A percentile compares a stretch with the other conserved stretches of the same genome.
Evolutionary conservation across 2,113 vertebrate genomes (phyloP).

Genomic region (Phocoena sinus): DNA sequence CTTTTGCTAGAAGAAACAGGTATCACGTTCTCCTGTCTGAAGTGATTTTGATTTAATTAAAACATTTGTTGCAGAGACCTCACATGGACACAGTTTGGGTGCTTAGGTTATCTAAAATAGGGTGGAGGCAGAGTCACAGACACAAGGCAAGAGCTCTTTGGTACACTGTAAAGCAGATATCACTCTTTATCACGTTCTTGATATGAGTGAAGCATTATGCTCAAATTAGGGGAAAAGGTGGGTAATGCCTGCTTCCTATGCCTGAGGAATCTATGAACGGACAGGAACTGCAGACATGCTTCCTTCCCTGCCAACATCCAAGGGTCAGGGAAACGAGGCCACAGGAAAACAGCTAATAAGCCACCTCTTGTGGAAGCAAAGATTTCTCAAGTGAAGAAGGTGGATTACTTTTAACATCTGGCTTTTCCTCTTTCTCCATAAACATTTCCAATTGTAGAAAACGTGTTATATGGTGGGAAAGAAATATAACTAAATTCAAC

Average conservation of each 20-base stretch:
- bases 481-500: background rate
- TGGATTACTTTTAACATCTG: background rate
- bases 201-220: background rate
- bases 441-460: background rate
- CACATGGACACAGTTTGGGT: background rate
- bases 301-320: background rate
- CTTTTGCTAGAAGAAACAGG: background rate
- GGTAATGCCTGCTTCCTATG: fast-evolving
- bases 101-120: background rate
- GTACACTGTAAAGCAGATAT: background rate
- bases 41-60: background rate
- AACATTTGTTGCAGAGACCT: background rate
- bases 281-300: background rate
- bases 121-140: background rate
- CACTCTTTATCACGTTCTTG: background rate
- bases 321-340: background rate
- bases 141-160: background rate
- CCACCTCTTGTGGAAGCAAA: background rate
- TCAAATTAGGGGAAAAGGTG: background rate
- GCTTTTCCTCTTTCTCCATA: background rate
- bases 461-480: background rate
- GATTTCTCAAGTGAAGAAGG: background rate
- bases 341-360: background rate
- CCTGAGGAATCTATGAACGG: too few relatives aligned
- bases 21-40: background rate